These are phyloP conservation scores for Malaclemys terrapin DNA, from an alignment of 2,113 vertebrate species.

Conservation along the genomic window DNA sequence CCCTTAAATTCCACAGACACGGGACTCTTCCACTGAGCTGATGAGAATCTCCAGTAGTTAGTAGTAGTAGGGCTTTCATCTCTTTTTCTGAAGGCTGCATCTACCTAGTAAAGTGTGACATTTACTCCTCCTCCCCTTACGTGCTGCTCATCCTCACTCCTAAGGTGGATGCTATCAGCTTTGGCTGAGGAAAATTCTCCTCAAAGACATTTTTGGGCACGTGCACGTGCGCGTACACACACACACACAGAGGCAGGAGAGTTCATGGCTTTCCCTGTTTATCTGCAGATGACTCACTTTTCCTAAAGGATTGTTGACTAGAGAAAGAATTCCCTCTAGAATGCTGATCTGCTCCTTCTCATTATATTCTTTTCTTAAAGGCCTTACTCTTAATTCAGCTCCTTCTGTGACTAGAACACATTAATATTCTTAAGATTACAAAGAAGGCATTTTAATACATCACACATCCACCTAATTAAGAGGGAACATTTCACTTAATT, in stretches of 20 bases:
- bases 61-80: neutral
- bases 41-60: neutral
- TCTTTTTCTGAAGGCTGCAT: neutral
- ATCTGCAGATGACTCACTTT: neutral
- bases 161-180: neutral
- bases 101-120: neutral
- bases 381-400: neutral
- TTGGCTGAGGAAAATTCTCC: neutral
- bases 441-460: neutral
- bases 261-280: neutral
- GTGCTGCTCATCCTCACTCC: neutral
- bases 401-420: neutral
- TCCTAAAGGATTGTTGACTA: neutral
- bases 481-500: neutral
- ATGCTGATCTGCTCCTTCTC: neutral
- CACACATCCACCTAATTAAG: neutral
- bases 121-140: neutral
- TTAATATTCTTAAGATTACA: neutral
- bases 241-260: neutral
- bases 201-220: neutral
- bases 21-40: neutral
- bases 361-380: neutral
- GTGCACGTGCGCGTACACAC: accelerated
- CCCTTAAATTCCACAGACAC: neutral
- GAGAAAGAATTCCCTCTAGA: neutral